phyloP scores from a whole-genome alignment of 2,113 vertebrate species.

The Salvelinus sp. region DNA sequence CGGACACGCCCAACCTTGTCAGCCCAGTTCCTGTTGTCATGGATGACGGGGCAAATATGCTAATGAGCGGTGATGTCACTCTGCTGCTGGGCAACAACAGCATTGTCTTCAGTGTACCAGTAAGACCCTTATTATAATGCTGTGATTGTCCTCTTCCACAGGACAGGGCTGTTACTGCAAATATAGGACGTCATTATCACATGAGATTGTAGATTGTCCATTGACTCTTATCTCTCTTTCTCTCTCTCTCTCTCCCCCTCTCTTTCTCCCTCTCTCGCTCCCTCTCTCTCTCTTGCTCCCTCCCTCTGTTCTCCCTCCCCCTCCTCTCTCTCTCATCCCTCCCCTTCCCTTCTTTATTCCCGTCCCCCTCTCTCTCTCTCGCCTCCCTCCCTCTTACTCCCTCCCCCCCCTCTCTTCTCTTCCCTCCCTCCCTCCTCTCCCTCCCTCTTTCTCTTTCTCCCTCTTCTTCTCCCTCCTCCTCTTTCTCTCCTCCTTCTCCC shows the following conservation, averaged over 20 bases:
- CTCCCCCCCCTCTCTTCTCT: rapidly evolving
- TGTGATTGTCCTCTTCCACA: not conserved
- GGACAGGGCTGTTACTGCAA: too few relatives aligned
- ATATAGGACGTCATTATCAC: too few relatives aligned
- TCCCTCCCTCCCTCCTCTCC: not conserved
- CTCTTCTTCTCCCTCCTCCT: too few relatives aligned
- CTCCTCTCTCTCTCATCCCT: constrained; percentile 3
- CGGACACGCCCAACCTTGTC: constrained; percentile 74
- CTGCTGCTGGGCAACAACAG: constrained; percentile 87
- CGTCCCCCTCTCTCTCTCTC: too few relatives aligned
- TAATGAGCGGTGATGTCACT: constrained; percentile 77
- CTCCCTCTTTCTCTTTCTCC: not conserved
- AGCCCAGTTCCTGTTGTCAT: constrained; percentile 67
- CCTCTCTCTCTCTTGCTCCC: too few relatives aligned
- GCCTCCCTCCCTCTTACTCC: not conserved
- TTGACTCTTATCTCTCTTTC: not conserved
- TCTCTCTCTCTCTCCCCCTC: not conserved
- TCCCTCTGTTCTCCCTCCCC: not conserved
- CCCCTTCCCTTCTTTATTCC: not conserved
- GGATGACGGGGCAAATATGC: constrained; percentile 82
- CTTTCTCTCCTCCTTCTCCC: too few relatives aligned
- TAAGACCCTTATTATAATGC: constrained; percentile 50
- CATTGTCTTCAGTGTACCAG: constrained; percentile 84
- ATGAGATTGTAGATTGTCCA: too few relatives aligned
- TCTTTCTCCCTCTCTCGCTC: too few relatives aligned